Base-by-base conservation (phyloP, 2,888 invertebrate species). In the Lasioglossum oenotherae region DNA sequence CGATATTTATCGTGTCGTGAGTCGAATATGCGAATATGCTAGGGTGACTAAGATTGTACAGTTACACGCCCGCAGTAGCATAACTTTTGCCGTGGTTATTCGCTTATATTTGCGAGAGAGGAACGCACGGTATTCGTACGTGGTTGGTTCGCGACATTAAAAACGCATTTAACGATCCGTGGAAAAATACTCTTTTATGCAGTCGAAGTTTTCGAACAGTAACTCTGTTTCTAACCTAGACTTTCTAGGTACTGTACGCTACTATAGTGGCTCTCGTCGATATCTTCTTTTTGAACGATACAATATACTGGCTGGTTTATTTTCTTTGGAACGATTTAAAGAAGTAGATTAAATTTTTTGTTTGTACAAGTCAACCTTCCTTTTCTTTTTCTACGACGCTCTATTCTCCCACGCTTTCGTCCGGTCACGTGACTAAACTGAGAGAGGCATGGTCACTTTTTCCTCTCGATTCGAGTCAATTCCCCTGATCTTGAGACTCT, bases 31-130 rank as follows among this genome's bases (percentile, higher is more conserved):
- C 81, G 84, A 85, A 87, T 84, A 57, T 53, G 60, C 23, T 35
- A 44, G 80, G 64, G 72, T 81, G 85, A 81, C 79, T 80, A 87
- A 82, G 82, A 87, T 84, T 82, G 84, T 90, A 88, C 84, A 83
- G 88, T 90, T 89, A 88, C 64, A 67, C 64, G 74, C 53, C 64
- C 74, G 71, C 38, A 46, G 74, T 83, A 76, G 85, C 78, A 82
- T 79, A 82, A 82, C 78, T 79, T 76, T 81, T 77, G 41, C 79
- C 78, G 71, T 53, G 73, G 73, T 67, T 74, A 78, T 74, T 71
- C 81, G 72, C 64, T 83, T 77, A 79, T 77, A 81, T 80, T 88
- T 74, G 73, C 78, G 27, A 6, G 60, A 74, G 38, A 53, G 82
- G 88, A 53, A 88, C 84, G 82, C 80, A 19, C 49, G 80, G 79